Conservation (phyloP, 2,797 vertebrate genomes). For the Notoglanidium macrostoma region DNA sequence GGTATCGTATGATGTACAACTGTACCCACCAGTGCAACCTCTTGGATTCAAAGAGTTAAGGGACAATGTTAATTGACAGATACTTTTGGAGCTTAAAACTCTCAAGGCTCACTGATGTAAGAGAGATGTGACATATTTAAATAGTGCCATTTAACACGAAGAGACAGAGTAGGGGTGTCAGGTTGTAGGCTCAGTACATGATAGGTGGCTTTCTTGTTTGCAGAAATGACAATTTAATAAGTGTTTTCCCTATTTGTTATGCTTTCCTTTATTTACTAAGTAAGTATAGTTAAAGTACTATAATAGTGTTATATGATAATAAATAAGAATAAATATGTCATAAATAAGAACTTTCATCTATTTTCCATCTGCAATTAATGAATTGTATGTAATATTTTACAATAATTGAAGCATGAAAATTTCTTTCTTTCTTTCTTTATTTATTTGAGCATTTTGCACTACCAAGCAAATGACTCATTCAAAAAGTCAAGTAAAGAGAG, state of each 20-base stretch:
- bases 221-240: neutral
- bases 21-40: too few species aligned
- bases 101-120: constrained; percentile 19
- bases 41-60: too few species aligned
- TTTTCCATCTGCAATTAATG: too few species aligned
- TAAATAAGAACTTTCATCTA: too few species aligned
- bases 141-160: neutral
- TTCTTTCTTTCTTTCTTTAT: neutral
- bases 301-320: neutral
- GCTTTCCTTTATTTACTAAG: neutral
- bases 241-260: neutral
- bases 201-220: neutral
- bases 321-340: too few species aligned
- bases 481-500: neutral
- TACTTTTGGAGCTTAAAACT: neutral
- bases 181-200: neutral
- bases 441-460: neutral
- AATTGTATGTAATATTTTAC: neutral
- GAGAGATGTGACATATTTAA: constrained; percentile 15
- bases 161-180: neutral
- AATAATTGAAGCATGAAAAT: neutral
- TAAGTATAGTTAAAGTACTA: neutral
- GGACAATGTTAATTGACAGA: too few species aligned
- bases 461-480: too few species aligned
- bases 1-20: too few species aligned